Evolutionary conservation across 2,113 vertebrate genomes (phyloP).

Genomic region (Oncorhynchus nerka): DNA sequence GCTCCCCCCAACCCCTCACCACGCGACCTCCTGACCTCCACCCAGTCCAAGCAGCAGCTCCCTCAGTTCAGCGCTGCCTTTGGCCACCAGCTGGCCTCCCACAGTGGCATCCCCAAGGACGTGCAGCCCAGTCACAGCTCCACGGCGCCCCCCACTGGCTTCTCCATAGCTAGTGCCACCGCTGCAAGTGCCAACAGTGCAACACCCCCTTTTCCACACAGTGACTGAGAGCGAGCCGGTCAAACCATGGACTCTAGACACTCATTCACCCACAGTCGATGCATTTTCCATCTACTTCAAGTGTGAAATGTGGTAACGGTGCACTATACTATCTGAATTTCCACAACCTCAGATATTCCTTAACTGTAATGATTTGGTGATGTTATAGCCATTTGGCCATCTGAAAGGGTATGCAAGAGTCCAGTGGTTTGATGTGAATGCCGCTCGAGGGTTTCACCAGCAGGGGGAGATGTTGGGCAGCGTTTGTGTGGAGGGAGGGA

Average conservation of each 20-base stretch:
- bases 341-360: conserved; percentile 59
- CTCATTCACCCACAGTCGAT: conserved; percentile 34
- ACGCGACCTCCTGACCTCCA: conserved; percentile 83
- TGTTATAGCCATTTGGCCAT: conserved; percentile 21
- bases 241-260: conserved; percentile 33
- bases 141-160: conserved; percentile 94
- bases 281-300: conserved; percentile 26
- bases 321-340: conserved; percentile 67
- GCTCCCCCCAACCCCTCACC: conserved; percentile 73
- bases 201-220: conserved; percentile 85
- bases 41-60: conserved; percentile 93
- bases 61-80: conserved; percentile 99
- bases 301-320: conserved; percentile 61
- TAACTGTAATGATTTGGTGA: conserved; percentile 10
- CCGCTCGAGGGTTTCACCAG: conserved; percentile 50
- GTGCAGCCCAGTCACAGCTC: conserved; percentile 99
- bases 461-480: conserved; percentile 19
- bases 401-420: conserved; percentile 29
- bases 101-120: conserved; percentile 99
- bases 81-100: conserved; percentile 94
- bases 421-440: conserved; percentile 25
- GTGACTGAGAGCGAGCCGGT: conserved; percentile 71
- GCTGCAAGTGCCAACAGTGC: conserved; percentile 91
- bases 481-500: background rate
- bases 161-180: conserved; percentile 89